These are phyloP conservation scores for Montipora sp. DNA, from an alignment of 64 coral and sea anemone species.

Conservation along the genomic window DNA sequence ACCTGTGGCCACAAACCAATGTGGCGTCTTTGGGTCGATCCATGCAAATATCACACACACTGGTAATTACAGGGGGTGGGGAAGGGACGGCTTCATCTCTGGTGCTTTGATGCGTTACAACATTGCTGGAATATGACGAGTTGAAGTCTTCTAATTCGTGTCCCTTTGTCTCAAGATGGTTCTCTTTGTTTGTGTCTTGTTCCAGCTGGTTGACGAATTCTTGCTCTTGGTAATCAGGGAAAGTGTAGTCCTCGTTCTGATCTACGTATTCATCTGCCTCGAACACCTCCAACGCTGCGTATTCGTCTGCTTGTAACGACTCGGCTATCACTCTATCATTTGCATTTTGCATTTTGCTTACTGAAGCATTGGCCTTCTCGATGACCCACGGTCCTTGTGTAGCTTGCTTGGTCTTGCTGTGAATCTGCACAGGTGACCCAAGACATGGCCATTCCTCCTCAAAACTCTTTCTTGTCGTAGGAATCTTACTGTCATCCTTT, in stretches of 20 bases:
- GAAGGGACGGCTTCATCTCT: background rate
- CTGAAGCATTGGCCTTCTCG: background rate
- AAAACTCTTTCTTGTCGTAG: background rate
- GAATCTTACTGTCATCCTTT: background rate
- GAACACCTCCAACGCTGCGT: background rate
- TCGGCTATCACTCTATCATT: constrained; percentile 12
- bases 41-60: constrained; percentile 73
- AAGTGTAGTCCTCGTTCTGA: background rate
- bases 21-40: constrained; percentile 76
- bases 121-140: background rate
- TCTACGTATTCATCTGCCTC: constrained; percentile 3
- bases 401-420: background rate
- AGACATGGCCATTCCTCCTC: constrained; percentile 33
- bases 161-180: background rate
- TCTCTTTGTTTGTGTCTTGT: background rate
- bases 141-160: background rate
- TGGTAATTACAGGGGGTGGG: background rate
- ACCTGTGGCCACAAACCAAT: constrained; percentile 71
- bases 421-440: background rate
- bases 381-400: background rate
- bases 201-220: background rate
- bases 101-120: background rate
- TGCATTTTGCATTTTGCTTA: background rate
- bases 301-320: constrained; percentile 18
- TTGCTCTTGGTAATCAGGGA: background rate